phyloP scores from a whole-genome alignment of 2,113 vertebrate species.

The Lipophrys pholis region DNA sequence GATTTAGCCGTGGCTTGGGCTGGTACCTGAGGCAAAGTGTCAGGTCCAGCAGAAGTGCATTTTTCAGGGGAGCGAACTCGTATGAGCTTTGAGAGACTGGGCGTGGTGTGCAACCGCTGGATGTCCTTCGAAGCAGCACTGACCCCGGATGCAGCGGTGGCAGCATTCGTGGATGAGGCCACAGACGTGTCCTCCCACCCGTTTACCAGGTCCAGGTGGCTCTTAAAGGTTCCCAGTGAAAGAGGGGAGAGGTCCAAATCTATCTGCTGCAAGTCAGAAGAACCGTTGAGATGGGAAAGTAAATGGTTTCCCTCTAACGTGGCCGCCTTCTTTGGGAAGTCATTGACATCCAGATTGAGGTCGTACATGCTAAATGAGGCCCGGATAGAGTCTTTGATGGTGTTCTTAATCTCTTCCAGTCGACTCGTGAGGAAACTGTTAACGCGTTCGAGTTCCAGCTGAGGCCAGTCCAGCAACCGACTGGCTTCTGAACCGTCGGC shows the following conservation, averaged over 20 bases:
- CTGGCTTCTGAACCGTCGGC: slow-evolving; percentile 81
- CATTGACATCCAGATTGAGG: slow-evolving; percentile 93
- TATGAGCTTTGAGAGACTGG: slow-evolving; percentile 93
- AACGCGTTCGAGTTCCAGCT: slow-evolving; percentile 93
- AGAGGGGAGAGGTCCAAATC: slow-evolving; percentile 95
- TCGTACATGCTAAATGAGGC: slow-evolving; percentile 96
- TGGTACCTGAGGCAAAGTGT: slow-evolving; percentile 67
- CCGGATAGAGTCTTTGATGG: slow-evolving; percentile 96
- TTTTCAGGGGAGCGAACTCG: slow-evolving; percentile 91
- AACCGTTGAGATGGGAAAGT: slow-evolving; percentile 92
- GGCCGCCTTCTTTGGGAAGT: slow-evolving; percentile 94
- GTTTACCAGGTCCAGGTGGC: slow-evolving; percentile 86
- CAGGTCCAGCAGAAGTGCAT: slow-evolving; percentile 71
- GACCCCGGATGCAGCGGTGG: slow-evolving; percentile 45
- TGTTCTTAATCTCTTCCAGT: slow-evolving; percentile 97
- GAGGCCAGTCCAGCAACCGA: slow-evolving; percentile 93
- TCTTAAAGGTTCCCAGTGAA: slow-evolving; percentile 90
- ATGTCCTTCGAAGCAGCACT: slow-evolving; percentile 80
- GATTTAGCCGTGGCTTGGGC: slow-evolving; percentile 74
- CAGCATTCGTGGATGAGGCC: slow-evolving; percentile 54
- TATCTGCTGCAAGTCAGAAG: slow-evolving; percentile 93
- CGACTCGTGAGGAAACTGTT: slow-evolving; percentile 98
- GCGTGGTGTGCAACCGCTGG: slow-evolving; percentile 89
- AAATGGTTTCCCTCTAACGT: slow-evolving; percentile 91
- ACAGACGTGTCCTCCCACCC: slow-evolving; percentile 78